These are phyloP conservation scores for Aegithalos caudatus DNA, from an alignment of 2,113 vertebrate species.

Conservation along the genomic window DNA sequence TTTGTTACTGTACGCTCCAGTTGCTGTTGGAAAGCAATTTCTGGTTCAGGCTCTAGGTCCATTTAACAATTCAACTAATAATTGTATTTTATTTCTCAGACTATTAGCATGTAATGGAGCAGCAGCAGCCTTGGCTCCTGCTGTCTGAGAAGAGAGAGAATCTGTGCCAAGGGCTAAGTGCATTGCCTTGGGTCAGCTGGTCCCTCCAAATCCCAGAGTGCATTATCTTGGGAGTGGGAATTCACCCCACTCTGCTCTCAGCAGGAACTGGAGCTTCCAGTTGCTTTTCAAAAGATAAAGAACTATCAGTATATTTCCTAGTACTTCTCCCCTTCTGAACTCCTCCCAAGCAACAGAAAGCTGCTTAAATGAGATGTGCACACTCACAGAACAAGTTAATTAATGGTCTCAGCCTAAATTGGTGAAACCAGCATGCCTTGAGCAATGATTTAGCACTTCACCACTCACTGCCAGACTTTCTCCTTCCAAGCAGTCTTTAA, in stretches of 20 bases:
- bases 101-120: neutral
- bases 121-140: neutral
- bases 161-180: neutral
- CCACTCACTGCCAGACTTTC: neutral
- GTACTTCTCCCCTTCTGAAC: neutral
- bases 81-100: constrained; percentile 36
- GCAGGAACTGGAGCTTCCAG: neutral
- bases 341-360: neutral
- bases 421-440: neutral
- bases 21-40: constrained; percentile 6
- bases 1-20: neutral
- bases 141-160: neutral
- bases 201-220: neutral
- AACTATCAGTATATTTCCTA: fast-evolving
- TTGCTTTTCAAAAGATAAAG: neutral
- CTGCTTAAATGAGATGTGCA: neutral
- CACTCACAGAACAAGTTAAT: neutral
- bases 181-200: neutral
- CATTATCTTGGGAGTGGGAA: neutral
- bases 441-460: neutral
- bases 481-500: neutral
- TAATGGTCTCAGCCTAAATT: neutral
- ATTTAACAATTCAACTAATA: constrained; percentile 54
- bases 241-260: neutral
- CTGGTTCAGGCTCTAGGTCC: constrained; percentile 13